Percentiles rank a stretch among this genome's conserved stretches.
Evolutionary conservation across 2,888 invertebrate species (phyloP).

Genomic region (Thalpophila matura): DNA sequence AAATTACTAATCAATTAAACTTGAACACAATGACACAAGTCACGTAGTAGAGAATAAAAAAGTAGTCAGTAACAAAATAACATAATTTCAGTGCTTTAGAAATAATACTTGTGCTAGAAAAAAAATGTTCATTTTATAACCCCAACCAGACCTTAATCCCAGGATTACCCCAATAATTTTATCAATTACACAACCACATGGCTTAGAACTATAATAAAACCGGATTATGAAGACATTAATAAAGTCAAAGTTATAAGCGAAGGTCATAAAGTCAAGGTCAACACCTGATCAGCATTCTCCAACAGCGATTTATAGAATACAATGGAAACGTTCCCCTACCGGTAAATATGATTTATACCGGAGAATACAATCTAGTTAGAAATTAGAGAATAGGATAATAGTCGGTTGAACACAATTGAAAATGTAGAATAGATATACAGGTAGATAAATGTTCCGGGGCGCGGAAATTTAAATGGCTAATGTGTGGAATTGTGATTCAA

Average conservation of each 20-base stretch:
- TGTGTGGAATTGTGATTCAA: conserved; percentile 18
- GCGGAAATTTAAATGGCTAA: conserved; percentile 15
- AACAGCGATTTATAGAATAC: conserved; percentile 26
- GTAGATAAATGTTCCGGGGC: conserved; percentile 13
- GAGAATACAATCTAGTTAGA: conserved; percentile 17
- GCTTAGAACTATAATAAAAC: conserved; percentile 30
- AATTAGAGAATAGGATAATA: conserved; percentile 40
- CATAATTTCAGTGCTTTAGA: not conserved
- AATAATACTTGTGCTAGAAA: not conserved
- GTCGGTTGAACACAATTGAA: conserved; percentile 26
- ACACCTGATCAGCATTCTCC: conserved; percentile 20
- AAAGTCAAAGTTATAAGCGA: conserved; percentile 38
- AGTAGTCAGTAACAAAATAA: not conserved
- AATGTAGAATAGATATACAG: conserved; percentile 23
- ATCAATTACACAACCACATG: conserved; percentile 34
- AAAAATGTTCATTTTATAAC: not conserved
- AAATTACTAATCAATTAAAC: no score
- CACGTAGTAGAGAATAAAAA: not conserved
- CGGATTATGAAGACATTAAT: conserved; percentile 37
- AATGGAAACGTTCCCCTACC: conserved; percentile 28
- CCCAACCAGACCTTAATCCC: conserved; percentile 14
- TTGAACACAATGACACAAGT: not conserved
- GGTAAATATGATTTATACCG: conserved; percentile 40
- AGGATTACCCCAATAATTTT: conserved; percentile 21
- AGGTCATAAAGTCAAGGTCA: conserved; percentile 33